Percentiles rank a stretch among this genome's conserved stretches.
Evolutionary conservation across 2,113 vertebrate genomes (phyloP).

Genomic region (Scartelaos histophorus): DNA sequence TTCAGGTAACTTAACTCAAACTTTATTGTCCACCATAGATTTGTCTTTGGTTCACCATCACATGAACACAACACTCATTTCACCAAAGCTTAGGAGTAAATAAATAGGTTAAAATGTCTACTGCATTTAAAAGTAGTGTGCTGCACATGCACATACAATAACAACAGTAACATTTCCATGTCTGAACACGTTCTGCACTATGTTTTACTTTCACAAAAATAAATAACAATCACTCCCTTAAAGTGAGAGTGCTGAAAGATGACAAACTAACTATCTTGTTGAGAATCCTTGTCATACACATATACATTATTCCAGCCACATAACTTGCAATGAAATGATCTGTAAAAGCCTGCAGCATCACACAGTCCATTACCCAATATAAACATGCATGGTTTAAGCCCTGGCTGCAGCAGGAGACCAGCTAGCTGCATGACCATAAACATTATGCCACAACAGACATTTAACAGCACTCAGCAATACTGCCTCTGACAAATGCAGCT

Average conservation of each 20-base stretch:
- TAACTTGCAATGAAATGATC: neutral
- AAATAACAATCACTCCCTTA: neutral
- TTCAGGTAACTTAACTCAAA: too few relatives aligned
- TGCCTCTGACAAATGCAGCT: neutral
- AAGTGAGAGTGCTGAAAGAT: neutral
- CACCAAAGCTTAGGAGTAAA: too few relatives aligned
- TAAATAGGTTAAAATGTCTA: too few relatives aligned
- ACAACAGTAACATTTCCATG: neutral
- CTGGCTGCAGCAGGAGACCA: conserved; percentile 3
- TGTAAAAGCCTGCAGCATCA: conserved; percentile 3
- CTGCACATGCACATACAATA: too few relatives aligned
- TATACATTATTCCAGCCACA: neutral
- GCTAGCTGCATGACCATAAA: conserved; percentile 8
- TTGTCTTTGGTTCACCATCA: too few relatives aligned
- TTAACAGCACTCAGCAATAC: conserved; percentile 1
- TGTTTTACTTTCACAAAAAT: neutral
- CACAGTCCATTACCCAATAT: conserved; percentile 9
- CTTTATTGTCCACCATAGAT: too few relatives aligned
- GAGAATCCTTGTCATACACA: neutral
- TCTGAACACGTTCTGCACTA: neutral
- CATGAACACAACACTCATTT: too few relatives aligned
- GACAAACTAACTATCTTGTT: neutral
- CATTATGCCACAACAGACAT: conserved; percentile 6
- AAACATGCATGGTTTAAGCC: conserved; percentile 7
- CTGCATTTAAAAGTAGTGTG: too few relatives aligned